Evolutionary conservation across 1,140 invertebrate genomes (phyloP).

Genomic region (Ostrea denselamellosa): DNA sequence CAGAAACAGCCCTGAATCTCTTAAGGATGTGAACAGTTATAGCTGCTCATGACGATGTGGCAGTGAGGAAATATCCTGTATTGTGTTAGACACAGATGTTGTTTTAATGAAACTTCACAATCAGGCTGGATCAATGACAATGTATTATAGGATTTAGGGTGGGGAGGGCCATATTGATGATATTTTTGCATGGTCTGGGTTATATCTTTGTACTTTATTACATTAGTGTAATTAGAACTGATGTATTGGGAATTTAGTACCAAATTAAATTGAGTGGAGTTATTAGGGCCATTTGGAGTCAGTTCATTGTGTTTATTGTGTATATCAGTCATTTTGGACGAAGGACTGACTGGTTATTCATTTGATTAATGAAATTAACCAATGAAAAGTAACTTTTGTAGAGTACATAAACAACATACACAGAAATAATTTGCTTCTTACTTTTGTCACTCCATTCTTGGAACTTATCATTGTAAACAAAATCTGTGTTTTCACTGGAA

Average conservation of each 20-base stretch:
- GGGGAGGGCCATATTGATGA: slow-evolving; percentile 22
- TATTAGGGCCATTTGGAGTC: neutral
- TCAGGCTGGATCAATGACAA: neutral
- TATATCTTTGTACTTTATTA: neutral
- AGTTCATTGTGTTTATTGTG: neutral
- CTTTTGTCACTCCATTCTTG: too few species aligned
- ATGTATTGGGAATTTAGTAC: neutral
- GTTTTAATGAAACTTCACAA: slow-evolving; percentile 34
- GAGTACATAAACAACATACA: too few species aligned
- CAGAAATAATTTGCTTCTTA: too few species aligned
- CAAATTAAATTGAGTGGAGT: neutral
- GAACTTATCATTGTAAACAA: too few species aligned
- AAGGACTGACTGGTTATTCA: neutral
- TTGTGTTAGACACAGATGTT: neutral
- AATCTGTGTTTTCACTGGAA: too few species aligned
- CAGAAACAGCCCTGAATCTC: neutral
- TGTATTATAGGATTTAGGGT: neutral
- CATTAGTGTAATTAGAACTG: neutral
- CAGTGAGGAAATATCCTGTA: slow-evolving; percentile 1
- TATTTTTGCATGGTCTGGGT: neutral
- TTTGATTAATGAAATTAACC: too few species aligned
- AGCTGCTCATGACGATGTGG: neutral
- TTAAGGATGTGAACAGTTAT: neutral
- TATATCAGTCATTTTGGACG: neutral
- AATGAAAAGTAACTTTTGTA: too few species aligned